A percentile compares a stretch with the other conserved stretches of the same genome.
Evolutionary conservation across 1,140 invertebrate species (phyloP).

Genomic region (Mercenaria mercenaria): DNA sequence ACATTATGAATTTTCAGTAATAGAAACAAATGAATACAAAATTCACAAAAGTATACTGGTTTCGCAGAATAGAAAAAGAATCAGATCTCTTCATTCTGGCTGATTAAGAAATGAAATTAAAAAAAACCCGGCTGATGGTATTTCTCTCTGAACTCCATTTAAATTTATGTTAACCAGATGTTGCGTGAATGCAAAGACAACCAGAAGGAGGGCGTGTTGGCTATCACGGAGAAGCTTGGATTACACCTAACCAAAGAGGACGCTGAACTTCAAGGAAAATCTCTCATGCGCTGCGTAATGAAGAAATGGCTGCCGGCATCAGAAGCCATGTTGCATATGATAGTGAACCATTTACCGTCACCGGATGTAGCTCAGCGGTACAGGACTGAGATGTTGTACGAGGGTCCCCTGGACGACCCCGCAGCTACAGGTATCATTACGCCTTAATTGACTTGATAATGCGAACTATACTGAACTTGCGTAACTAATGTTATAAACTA

Average conservation of each 20-base stretch:
- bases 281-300: slow-evolving; percentile 91
- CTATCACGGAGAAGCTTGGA: slow-evolving; percentile 92
- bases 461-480: too few species aligned
- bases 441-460: too few species aligned
- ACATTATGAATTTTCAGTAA: too few species aligned
- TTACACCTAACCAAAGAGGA: slow-evolving; percentile 97
- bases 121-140: too few species aligned
- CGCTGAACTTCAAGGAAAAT: slow-evolving; percentile 94
- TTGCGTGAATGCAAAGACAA: slow-evolving; percentile 98
- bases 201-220: slow-evolving; percentile 81
- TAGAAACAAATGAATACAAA: too few species aligned
- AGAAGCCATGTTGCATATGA: slow-evolving; percentile 99
- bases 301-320: slow-evolving; percentile 99
- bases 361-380: slow-evolving; percentile 99
- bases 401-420: slow-evolving; percentile 96
- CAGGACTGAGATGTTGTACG: slow-evolving; percentile 98
- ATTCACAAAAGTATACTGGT: too few species aligned
- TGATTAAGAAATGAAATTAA: too few species aligned
- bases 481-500: too few species aligned
- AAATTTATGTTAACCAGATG: too few species aligned
- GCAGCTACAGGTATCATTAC: slow-evolving; percentile 92
- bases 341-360: slow-evolving; percentile 99
- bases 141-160: too few species aligned
- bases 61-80: too few species aligned
- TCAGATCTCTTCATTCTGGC: too few species aligned